phyloP scores from a whole-genome alignment of 2,113 vertebrate genomes.

The Hydrolagus affinis region DNA sequence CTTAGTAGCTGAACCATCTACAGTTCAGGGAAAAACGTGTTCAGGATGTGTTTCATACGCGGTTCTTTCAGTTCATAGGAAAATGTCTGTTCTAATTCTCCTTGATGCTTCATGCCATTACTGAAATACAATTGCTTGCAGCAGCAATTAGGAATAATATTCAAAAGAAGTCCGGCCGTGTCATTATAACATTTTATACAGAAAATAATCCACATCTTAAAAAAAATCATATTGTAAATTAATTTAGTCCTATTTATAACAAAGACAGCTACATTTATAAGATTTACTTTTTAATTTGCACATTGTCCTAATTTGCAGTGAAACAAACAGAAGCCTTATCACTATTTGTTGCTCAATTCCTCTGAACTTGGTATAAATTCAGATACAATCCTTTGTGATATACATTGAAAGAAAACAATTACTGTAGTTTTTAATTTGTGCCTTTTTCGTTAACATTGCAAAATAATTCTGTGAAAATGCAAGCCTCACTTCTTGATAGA shows the following conservation, averaged over 20 bases:
- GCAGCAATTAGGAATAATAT: background rate
- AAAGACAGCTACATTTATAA: background rate
- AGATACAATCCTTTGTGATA: too few species aligned
- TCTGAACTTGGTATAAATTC: too few species aligned
- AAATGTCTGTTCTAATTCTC: background rate
- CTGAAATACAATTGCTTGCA: background rate
- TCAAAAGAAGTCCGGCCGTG: background rate
- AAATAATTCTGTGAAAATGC: too few species aligned
- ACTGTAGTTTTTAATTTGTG: too few species aligned
- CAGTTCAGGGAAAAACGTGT: background rate
- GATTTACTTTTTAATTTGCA: background rate
- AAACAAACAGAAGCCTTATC: background rate
- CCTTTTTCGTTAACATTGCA: too few species aligned
- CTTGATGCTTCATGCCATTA: background rate
- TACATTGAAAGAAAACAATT: too few species aligned
- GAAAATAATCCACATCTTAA: background rate
- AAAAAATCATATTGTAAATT: background rate
- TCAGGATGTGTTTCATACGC: background rate
- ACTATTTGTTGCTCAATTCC: too few species aligned
- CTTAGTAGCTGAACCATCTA: background rate
- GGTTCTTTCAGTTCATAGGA: background rate
- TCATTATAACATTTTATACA: background rate
- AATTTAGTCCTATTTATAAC: background rate
- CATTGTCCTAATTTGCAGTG: slow-evolving; percentile 1
- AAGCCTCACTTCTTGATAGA: too few species aligned